Percentiles rank a stretch among this genome's conserved stretches.
Evolutionary conservation across 2,113 vertebrate species (phyloP).

Genomic region (Corythornis cristatus): DNA sequence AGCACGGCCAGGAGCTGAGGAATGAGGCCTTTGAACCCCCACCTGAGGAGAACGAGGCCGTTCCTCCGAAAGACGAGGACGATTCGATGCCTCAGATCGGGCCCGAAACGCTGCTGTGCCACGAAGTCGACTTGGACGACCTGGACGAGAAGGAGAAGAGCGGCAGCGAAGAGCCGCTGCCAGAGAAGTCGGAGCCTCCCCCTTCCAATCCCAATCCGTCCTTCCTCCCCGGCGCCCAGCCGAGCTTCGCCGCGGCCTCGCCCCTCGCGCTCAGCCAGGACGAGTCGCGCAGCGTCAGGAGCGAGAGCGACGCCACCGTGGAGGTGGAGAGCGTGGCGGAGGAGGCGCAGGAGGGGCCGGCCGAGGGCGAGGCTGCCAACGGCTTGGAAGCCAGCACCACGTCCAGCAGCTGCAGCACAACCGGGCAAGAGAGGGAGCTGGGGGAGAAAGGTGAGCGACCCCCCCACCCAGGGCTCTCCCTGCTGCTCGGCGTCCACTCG

Average conservation of each 20-base stretch:
- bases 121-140: conserved; percentile 96
- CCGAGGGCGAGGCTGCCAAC: conserved; percentile 83
- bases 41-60: conserved; percentile 15
- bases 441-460: conserved; percentile 83
- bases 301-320: conserved; percentile 81
- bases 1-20: conserved; percentile 29
- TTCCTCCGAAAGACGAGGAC: conserved; percentile 69
- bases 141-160: conserved; percentile 92
- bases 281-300: conserved; percentile 81
- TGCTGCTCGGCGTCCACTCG: too few relatives aligned
- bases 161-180: conserved; percentile 67
- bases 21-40: conserved; percentile 25
- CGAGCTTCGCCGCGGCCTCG: conserved; percentile 70
- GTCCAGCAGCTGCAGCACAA: conserved; percentile 80
- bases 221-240: conserved; percentile 60
- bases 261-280: conserved; percentile 79
- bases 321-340: conserved; percentile 86
- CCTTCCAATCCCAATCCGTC: conserved; percentile 39
- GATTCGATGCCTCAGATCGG: conserved; percentile 89
- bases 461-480: too few relatives aligned
- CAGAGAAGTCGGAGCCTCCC: conserved; percentile 68
- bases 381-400: conserved; percentile 84
- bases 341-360: conserved; percentile 84
- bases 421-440: conserved; percentile 80
- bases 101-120: conserved; percentile 91